Conservation (phyloP, 2,113 vertebrate species). For the Gorsachius goisagi region DNA sequence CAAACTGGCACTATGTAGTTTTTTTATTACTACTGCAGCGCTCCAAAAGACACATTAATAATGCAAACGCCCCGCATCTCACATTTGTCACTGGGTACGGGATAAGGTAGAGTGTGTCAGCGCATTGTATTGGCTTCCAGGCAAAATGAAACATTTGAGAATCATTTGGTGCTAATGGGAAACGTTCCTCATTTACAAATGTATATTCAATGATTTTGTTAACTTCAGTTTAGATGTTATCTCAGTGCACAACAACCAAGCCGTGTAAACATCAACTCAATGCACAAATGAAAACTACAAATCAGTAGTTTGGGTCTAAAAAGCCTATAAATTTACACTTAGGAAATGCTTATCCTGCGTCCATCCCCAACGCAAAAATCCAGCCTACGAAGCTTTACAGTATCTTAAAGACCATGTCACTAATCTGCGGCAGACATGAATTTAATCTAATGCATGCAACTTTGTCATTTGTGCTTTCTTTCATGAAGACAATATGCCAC, state of each 20-base stretch:
- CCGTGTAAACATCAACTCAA: accelerated
- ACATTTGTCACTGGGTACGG: background rate
- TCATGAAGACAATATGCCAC: background rate
- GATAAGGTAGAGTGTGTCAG: background rate
- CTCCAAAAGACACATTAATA: background rate
- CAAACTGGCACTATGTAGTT: background rate
- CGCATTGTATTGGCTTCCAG: background rate
- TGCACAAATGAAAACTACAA: background rate
- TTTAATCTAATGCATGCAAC: background rate
- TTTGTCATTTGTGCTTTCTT: background rate
- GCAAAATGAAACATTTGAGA: background rate
- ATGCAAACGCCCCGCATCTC: background rate
- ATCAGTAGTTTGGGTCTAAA: background rate
- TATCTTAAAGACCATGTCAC: background rate
- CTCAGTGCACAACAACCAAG: background rate
- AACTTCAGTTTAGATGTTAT: background rate
- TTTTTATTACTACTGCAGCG: background rate
- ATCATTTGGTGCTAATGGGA: background rate
- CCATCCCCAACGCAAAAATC: accelerated
- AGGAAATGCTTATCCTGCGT: background rate
- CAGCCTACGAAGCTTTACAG: background rate
- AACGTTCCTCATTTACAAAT: background rate
- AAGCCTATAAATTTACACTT: background rate
- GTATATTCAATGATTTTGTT: background rate
- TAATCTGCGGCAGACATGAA: background rate